Conservation (phyloP, 2,888 invertebrate genomes). For the Acronicta alni region DNA sequence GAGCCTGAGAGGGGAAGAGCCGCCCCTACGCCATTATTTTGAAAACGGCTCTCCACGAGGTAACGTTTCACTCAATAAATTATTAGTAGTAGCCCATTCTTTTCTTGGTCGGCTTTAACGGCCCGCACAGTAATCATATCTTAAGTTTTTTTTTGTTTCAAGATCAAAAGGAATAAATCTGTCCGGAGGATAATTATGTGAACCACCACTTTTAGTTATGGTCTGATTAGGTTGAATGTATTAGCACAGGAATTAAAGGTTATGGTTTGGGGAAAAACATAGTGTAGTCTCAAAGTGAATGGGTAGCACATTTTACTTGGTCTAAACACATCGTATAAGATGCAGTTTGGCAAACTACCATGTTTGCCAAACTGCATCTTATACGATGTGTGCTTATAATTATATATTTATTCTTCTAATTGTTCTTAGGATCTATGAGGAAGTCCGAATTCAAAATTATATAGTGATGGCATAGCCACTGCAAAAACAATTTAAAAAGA, state of each 20-base stretch:
- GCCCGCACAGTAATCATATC: conserved; percentile 24
- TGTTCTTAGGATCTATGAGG: no score
- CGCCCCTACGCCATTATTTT: conserved; percentile 36
- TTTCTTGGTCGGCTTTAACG: conserved; percentile 26
- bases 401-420: no score
- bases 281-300: no score
- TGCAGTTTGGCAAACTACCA: no score
- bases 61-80: conserved; percentile 46
- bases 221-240: neutral
- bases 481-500: no score
- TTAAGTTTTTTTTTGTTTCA: conserved; percentile 39
- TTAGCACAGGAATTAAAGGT: neutral
- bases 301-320: no score
- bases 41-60: conserved; percentile 41
- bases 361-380: no score
- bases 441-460: no score
- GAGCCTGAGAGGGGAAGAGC: conserved; percentile 1
- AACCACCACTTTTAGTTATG: conserved; percentile 7
- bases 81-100: conserved; percentile 41
- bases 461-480: no score
- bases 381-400: no score
- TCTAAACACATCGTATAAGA: no score
- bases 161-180: conserved; percentile 32
- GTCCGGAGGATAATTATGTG: conserved; percentile 20
- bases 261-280: neutral